Evolutionary conservation across 2,797 vertebrate genomes (phyloP).

Genomic region (Siniperca undulata): DNA sequence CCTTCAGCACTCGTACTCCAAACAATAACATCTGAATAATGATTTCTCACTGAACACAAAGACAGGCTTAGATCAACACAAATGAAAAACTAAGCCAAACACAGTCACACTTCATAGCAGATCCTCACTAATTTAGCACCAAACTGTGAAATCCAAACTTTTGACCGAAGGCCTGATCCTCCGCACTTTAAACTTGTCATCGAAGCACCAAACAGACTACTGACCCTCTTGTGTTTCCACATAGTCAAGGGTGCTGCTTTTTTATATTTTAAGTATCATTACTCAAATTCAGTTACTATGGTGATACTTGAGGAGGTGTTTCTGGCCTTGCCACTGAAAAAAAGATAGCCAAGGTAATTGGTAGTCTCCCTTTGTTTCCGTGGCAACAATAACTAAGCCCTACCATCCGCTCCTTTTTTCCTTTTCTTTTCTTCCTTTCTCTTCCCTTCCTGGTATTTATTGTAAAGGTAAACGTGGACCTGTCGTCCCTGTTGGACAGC

Average conservation of each 20-base stretch:
- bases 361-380: constrained; percentile 86
- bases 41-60: constrained; percentile 50
- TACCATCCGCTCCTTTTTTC: constrained; percentile 50
- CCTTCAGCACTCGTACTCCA: constrained; percentile 45
- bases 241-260: constrained; percentile 56
- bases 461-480: constrained; percentile 95
- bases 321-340: constrained; percentile 80
- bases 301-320: constrained; percentile 84
- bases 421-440: constrained; percentile 34
- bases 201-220: constrained; percentile 28
- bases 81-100: constrained; percentile 17
- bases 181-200: constrained; percentile 14
- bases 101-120: constrained; percentile 15
- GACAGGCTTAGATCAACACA: constrained; percentile 39
- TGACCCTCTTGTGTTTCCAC: constrained; percentile 57
- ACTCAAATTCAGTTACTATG: constrained; percentile 87
- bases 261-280: constrained; percentile 83
- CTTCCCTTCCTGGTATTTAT: constrained; percentile 45
- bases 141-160: constrained; percentile 49
- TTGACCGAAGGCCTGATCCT: constrained; percentile 2
- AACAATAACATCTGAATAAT: constrained; percentile 61
- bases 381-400: constrained; percentile 86
- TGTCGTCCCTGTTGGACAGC: constrained; percentile 94
- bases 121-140: constrained; percentile 9
- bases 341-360: constrained; percentile 82